A percentile compares a stretch with the other conserved stretches of the same genome.
Evolutionary conservation across 2,113 vertebrate species (phyloP).

Genomic region (Tychaedon coryphoeus): DNA sequence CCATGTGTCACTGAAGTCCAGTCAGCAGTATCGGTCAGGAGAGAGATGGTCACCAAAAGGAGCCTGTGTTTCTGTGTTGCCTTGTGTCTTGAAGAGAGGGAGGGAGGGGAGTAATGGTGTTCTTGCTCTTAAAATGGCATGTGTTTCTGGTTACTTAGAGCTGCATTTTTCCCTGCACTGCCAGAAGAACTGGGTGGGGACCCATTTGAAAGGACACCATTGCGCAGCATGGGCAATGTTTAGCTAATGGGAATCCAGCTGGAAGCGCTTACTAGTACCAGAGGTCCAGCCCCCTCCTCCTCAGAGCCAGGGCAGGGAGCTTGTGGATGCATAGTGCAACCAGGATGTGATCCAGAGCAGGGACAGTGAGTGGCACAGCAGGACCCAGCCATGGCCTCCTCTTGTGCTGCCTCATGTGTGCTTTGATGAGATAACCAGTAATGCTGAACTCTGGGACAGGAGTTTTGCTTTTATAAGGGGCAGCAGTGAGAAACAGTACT

Average conservation of each 20-base stretch:
- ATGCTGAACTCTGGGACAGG: not conserved
- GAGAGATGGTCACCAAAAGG: not conserved
- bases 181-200: not conserved
- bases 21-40: not conserved
- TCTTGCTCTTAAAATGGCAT: not conserved
- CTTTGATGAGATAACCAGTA: not conserved
- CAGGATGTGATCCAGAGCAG: not conserved
- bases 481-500: not conserved
- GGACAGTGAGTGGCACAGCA: not conserved
- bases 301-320: not conserved
- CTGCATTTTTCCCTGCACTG: not conserved
- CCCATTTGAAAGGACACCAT: not conserved
- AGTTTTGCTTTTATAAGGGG: not conserved
- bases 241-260: not conserved
- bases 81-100: not conserved
- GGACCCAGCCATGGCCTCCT: not conserved
- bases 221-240: not conserved
- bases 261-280: not conserved
- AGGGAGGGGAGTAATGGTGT: not conserved
- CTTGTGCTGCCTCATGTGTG: not conserved
- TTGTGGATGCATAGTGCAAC: fast-evolving
- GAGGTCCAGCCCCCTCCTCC: not conserved
- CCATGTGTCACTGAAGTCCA: not conserved
- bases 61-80: not conserved
- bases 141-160: not conserved